Conservation (phyloP, 2,797 vertebrate genomes). For the Hephaestus fuliginosus region DNA sequence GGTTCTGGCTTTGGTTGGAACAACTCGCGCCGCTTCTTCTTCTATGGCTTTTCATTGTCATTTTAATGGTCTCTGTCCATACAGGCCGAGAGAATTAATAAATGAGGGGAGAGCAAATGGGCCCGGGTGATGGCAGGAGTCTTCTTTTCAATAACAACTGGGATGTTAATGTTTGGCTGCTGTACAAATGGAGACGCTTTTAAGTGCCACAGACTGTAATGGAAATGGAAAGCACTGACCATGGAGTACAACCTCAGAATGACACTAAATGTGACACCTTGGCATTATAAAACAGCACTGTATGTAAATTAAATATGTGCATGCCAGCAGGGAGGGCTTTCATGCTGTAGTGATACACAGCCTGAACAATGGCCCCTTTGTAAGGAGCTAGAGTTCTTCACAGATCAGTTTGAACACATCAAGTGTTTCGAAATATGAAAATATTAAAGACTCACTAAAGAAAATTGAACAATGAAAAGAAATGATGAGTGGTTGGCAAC, state of each 20-base stretch:
- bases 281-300: slow-evolving; percentile 31
- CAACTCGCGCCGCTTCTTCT: slow-evolving; percentile 71
- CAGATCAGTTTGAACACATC: slow-evolving; percentile 9
- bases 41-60: slow-evolving; percentile 59
- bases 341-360: background rate
- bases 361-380: slow-evolving; percentile 2
- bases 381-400: slow-evolving; percentile 5
- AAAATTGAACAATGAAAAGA: background rate
- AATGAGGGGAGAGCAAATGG: slow-evolving; percentile 53
- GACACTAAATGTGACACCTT: slow-evolving; percentile 25
- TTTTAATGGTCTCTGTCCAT: slow-evolving; percentile 73
- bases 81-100: slow-evolving; percentile 65
- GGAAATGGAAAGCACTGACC: slow-evolving; percentile 37
- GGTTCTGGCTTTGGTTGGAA: slow-evolving; percentile 71
- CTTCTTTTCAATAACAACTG: slow-evolving; percentile 38
- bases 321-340: background rate
- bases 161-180: slow-evolving; percentile 50
- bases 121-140: slow-evolving; percentile 34
- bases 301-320: slow-evolving; percentile 8
- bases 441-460: background rate
- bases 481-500: background rate
- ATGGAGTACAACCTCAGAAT: slow-evolving; percentile 38
- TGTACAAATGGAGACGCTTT: slow-evolving; percentile 52
- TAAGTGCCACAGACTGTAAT: slow-evolving; percentile 35
- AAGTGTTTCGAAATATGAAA: slow-evolving; percentile 16